phyloP scores from a whole-genome alignment of 2,113 vertebrate genomes.

The Mastomys natalensis region DNA sequence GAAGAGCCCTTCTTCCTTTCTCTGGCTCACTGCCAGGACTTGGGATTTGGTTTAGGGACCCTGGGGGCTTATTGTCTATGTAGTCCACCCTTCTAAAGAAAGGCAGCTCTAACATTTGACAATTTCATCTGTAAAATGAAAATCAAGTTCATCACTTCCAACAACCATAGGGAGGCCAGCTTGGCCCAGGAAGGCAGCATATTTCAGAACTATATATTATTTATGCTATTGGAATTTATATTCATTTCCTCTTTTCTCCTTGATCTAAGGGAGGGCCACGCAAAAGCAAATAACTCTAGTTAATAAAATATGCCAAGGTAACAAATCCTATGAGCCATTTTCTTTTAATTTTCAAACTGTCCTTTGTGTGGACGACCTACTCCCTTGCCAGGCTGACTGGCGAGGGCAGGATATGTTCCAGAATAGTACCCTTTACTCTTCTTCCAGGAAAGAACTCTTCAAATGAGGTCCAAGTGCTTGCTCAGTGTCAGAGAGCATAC shows the following conservation, averaged over 20 bases:
- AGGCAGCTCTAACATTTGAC: slow-evolving; percentile 1
- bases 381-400: neutral
- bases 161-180: neutral
- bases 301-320: slow-evolving; percentile 69
- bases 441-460: slow-evolving; percentile 81
- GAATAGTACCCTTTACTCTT: slow-evolving; percentile 67
- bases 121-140: slow-evolving; percentile 27
- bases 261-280: slow-evolving; percentile 55
- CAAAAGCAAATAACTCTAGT: slow-evolving; percentile 12
- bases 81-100: slow-evolving; percentile 7
- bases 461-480: slow-evolving; percentile 68
- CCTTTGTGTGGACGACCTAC: neutral
- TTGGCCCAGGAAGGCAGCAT: neutral
- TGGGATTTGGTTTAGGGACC: neutral
- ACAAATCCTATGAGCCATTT: neutral
- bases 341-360: slow-evolving; percentile 61
- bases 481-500: slow-evolving; percentile 65
- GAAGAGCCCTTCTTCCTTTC: neutral
- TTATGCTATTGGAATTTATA: slow-evolving; percentile 29
- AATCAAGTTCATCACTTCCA: neutral
- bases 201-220: slow-evolving; percentile 43
- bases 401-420: slow-evolving; percentile 3
- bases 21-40: neutral
- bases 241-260: slow-evolving; percentile 20
- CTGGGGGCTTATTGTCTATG: neutral